These are phyloP conservation scores for Glyphotaelius pellucidus DNA, from an alignment of 2,888 invertebrate species.

Conservation along the genomic window DNA sequence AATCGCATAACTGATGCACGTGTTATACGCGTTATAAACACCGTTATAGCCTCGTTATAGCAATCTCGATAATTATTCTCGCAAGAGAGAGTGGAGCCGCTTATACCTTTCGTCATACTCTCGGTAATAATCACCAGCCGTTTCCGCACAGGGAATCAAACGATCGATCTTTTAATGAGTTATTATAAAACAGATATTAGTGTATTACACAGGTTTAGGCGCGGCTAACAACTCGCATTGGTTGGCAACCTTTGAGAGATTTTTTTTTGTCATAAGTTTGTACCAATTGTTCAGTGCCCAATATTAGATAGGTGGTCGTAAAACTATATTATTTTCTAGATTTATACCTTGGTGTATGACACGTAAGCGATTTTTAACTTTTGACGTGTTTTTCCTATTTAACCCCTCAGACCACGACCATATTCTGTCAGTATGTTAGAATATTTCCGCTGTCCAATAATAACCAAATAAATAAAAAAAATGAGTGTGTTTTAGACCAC, in stretches of 20 bases:
- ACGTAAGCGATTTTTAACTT: too few relatives aligned
- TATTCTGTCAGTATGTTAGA: too few relatives aligned
- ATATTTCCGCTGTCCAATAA: too few relatives aligned
- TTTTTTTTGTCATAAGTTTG: not conserved
- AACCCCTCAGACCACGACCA: too few relatives aligned
- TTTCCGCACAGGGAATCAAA: not conserved
- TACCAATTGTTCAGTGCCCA: too few relatives aligned
- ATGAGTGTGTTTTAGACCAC: too few relatives aligned
- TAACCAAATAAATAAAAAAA: too few relatives aligned
- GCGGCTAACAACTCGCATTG: not conserved
- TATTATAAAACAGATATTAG: not conserved
- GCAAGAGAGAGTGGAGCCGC: not conserved
- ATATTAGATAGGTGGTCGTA: too few relatives aligned
- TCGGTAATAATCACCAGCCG: not conserved
- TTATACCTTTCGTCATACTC: not conserved
- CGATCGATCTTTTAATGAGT: not conserved
- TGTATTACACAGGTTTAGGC: not conserved
- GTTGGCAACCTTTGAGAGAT: not conserved
- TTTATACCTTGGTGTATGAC: too few relatives aligned
- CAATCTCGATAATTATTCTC: not conserved
- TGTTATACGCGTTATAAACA: not conserved
- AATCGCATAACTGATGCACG: not conserved
- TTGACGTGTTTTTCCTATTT: too few relatives aligned
- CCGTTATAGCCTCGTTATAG: not conserved
- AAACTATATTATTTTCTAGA: too few relatives aligned